Base-by-base conservation (phyloP, 1,140 invertebrate species). In the Armadillidium nasatum region DNA sequence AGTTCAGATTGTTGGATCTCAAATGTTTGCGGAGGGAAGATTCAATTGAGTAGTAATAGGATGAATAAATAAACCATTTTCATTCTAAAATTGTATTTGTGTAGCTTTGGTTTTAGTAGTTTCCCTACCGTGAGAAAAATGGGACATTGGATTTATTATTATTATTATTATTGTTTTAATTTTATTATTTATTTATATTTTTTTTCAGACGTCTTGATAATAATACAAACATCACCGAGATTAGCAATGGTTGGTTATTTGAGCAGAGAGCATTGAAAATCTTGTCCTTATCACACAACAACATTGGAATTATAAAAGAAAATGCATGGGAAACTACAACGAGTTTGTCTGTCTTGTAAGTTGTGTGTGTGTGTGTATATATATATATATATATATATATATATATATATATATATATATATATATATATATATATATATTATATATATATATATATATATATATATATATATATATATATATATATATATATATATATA, bases 201-300 rank as follows among this genome's bases (percentile, higher is more conserved):
- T 10, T 50, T 50, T 7, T 22, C 73, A 74, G 73, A 54, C 68
- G 54, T 7, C 19, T 60, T 7, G 73, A 74, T 46, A 33, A 74
- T 15, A 74, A 74, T 44, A 50, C 9, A 10, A 74, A 74, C 60
- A 23, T 74, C 15, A 74, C 73, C 6, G 50, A 44, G 9, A 54
- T 74, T 45, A 43, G 54, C 54, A 74, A 74, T 43, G 68, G 68
- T 33, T 74, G 73, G 73, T 23, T 74, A 15, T 74, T 66, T 68
- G 73, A 67, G 15, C 54, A 67, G 73, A 7, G 23, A 21, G 60
- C 73, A 6, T 54, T 74, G 21, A 21, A 74, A 33, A 67, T 67
- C 43, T 67, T 74, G 43, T 74, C 73, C 4, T 33, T 74, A 44
- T 50, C 54, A 10, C 73, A 74, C 73, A 74, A 74, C 23, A n/a